These are phyloP conservation scores for Pantherophis vulpinus DNA, from an alignment of 2,797 vertebrate species.

Conservation along the genomic window DNA sequence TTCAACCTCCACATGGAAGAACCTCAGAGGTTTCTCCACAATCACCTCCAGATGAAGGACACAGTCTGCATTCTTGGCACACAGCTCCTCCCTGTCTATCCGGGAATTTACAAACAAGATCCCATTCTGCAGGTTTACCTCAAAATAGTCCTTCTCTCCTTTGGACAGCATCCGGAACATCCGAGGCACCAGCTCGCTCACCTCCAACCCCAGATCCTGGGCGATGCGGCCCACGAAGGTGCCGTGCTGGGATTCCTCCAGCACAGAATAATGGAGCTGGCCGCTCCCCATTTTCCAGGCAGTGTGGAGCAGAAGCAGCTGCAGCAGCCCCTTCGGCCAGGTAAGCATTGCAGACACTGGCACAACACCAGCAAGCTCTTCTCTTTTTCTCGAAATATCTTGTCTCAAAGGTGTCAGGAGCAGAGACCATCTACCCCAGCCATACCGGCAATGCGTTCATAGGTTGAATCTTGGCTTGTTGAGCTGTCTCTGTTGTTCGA, in stretches of 20 bases:
- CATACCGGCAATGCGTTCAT: neutral
- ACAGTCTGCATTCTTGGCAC: too few relatives aligned
- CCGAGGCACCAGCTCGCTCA: too few relatives aligned
- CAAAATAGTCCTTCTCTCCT: slow-evolving; percentile 40
- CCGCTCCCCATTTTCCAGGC: too few relatives aligned
- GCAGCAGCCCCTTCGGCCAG: too few relatives aligned
- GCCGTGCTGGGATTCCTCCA: too few relatives aligned
- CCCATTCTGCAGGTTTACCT: slow-evolving; percentile 73
- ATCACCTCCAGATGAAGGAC: slow-evolving; percentile 65
- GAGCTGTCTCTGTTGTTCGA: too few relatives aligned
- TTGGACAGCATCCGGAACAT: slow-evolving; percentile 44
- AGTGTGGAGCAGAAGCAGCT: too few relatives aligned
- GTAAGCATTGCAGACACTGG: too few relatives aligned
- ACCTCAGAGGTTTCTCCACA: slow-evolving; percentile 58
- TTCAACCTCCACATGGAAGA: too few relatives aligned
- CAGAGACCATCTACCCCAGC: neutral
- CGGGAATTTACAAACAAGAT: slow-evolving; percentile 83
- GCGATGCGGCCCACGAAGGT: too few relatives aligned
- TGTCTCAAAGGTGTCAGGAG: neutral
- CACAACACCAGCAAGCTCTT: neutral
- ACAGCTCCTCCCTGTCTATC: neutral
- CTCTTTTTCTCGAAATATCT: neutral
- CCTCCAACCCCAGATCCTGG: too few relatives aligned
- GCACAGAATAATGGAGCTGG: too few relatives aligned
- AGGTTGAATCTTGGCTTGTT: neutral